A percentile compares a stretch with the other conserved stretches of the same genome.
Evolutionary conservation across 2,113 vertebrate species (phyloP).

Genomic region (Gadus macrocephalus): DNA sequence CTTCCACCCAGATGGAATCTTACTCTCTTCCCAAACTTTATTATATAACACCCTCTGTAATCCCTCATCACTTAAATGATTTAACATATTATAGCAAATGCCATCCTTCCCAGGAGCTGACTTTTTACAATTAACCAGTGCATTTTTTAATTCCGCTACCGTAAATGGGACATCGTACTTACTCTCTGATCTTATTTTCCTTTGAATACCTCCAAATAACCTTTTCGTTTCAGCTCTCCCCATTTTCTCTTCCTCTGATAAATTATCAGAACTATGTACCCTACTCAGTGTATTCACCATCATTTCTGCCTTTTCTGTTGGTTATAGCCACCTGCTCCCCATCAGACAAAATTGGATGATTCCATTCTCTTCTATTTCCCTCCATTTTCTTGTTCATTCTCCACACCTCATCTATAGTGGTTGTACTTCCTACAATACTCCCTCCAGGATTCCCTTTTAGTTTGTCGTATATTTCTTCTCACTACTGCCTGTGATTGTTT

Average conservation of each 20-base stretch:
- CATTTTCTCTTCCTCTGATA: neutral
- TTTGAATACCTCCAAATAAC: neutral
- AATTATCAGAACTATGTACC: neutral
- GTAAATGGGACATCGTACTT: neutral
- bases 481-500: neutral
- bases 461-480: neutral
- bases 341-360: too few species aligned
- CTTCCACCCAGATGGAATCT: neutral
- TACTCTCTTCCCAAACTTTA: neutral
- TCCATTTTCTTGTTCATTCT: too few species aligned
- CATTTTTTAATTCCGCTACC: neutral
- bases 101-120: constrained; percentile 1
- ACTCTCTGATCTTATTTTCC: neutral
- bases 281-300: neutral
- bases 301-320: neutral
- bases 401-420: too few species aligned
- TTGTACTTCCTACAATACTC: neutral
- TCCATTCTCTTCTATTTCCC: too few species aligned
- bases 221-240: neutral
- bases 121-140: neutral
- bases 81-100: neutral
- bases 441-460: neutral
- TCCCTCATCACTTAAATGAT: neutral
- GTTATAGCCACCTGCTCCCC: neutral
- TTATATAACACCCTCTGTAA: neutral